Percentiles rank a stretch among this genome's conserved stretches.
These are phyloP conservation scores for Adelges cooleyi DNA, from an alignment of 1,140 invertebrate genomes.

Conservation along the genomic window DNA sequence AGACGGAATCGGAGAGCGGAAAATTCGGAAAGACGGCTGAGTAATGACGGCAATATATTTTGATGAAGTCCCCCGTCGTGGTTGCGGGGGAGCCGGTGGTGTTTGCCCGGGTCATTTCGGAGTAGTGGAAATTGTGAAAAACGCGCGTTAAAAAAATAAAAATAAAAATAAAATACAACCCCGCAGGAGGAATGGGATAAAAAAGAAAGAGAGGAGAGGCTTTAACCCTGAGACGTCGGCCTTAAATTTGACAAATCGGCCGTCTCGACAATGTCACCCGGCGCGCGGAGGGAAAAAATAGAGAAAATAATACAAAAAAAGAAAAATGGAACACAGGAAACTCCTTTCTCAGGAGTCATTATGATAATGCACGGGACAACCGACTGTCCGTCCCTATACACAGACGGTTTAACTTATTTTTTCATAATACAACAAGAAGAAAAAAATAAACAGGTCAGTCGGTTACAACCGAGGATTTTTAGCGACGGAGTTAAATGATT, in stretches of 20 bases:
- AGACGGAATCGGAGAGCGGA: slow-evolving; percentile 22
- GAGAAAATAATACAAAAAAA: too few relatives aligned
- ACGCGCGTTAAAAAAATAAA: slow-evolving; percentile 23
- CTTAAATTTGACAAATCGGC: slow-evolving; percentile 28
- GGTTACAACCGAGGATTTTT: too few relatives aligned
- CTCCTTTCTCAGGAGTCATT: not conserved
- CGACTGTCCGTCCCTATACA: too few relatives aligned
- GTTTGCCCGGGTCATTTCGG: slow-evolving; percentile 2
- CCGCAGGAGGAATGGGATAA: slow-evolving; percentile 1
- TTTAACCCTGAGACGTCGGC: slow-evolving; percentile 24
- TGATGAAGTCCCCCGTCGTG: slow-evolving; percentile 18
- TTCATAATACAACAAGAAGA: too few relatives aligned
- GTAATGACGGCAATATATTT: slow-evolving; percentile 24
- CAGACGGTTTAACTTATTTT: too few relatives aligned
- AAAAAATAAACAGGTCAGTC: too few relatives aligned
- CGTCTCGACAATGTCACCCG: slow-evolving; percentile 19
- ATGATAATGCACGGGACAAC: slow-evolving; percentile 13
- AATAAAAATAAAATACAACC: not conserved
- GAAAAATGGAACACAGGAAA: slow-evolving; percentile 5
- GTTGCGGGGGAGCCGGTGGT: not conserved
- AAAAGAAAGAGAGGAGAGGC: slow-evolving; percentile 1
- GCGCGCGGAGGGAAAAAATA: not conserved
- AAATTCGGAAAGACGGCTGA: slow-evolving; percentile 28
- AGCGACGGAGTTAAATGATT: too few relatives aligned
- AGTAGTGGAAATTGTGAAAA: slow-evolving; percentile 27